Base-by-base conservation (phyloP, 2,113 vertebrate species). In the Odocoileus hemionus region DNA sequence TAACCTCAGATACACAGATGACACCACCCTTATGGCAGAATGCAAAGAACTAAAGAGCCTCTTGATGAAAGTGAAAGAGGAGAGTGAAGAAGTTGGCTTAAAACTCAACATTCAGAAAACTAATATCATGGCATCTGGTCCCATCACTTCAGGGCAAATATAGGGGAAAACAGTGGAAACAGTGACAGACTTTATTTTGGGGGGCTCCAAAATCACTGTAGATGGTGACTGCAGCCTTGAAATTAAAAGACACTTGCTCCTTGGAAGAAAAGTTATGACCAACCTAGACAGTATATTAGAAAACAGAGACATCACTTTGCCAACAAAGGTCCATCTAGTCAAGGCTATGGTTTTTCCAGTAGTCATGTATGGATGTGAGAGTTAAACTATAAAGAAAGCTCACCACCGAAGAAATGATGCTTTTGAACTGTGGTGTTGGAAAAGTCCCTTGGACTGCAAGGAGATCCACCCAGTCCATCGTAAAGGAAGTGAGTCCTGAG, bases 61-160 rank as follows among this genome's bases (percentile, higher is more conserved):
- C n/a, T 39, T 70, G n/a, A 39, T 70, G n/a, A 36, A 23, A 23
- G 67, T 70, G 67, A 39, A 70, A 70, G 67, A 39, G 7, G n/a
- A 70, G 67, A 70, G 19, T 39, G 67, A 39, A 70, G 23, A 39
- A 70, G n/a, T 5, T 70, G 64, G 67, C n/a, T 70, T 70, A 23
- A 70, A 23, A 1, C 67, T 70, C 67, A 70, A 23, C 67, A 70
- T 70, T 23, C n/a, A 23, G 9, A 39, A 70, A 70, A 70, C 10
- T 0, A 23, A 70, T n/a, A 70, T 70, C 67, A 39, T 39, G n/a
- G 67, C 19, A 70, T 36, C n/a, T 0, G 0, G n/a, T 23, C n/a
- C 67, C 17, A 70, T 70, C 67, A 70, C 67, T 39, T 70, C 19
- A 23, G 39, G n/a, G 67, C 33, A 70, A 39, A 23, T 70, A 36